Evolutionary conservation across 1,140 invertebrate genomes (phyloP), one percentile per base, ranked within the genome.

Genomic region (Drosophila melanica): DNA sequence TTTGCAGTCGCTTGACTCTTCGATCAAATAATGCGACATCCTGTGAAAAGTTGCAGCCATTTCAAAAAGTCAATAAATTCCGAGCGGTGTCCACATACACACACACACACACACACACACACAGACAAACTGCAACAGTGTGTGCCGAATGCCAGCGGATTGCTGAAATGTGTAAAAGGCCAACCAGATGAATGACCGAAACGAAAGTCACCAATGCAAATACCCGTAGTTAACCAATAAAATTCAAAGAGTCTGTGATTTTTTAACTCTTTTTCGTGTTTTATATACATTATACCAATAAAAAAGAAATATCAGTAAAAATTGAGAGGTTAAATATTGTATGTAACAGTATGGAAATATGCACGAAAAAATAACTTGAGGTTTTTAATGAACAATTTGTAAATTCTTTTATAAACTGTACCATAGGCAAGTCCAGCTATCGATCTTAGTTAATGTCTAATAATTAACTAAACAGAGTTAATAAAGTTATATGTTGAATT

Each of bases 21-120:
- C 39, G 37, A 30, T 60, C 48, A 67, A 47, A 53, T 57, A 72
- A 58, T 66, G 45, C 66, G 50, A 57, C 42, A 35, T 23, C n/a
- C 60, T 30, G 64, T 39, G 47, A 30, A 67, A 67, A 51, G 45
- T 42, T 50, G 47, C 62, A 53, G 39, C 50, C 67, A 64, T 55
- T 63, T 50, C 53, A 60, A 74, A 57, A 80, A 85, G 75, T 77
- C 81, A 86, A 86, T 81, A 75, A 86, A 78, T 66, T 75, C 41
- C 62, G 42, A 57, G 64, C 54, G 58, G 35, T 59, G 54, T 67
- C 35, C 23, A 20, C 51, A 27, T 39, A 68, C 47, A 44, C 37
- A 48, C 7, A 5, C 45, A 14, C 9, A 54, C 23, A 44, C 23
- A 39, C 4, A 6, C 42, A n/a, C 7, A 5, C 45, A 14, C 9